Evolutionary conservation across 92 coral and sea anemone genomes (phyloP).

Genomic region (Paragorgia papillata): DNA sequence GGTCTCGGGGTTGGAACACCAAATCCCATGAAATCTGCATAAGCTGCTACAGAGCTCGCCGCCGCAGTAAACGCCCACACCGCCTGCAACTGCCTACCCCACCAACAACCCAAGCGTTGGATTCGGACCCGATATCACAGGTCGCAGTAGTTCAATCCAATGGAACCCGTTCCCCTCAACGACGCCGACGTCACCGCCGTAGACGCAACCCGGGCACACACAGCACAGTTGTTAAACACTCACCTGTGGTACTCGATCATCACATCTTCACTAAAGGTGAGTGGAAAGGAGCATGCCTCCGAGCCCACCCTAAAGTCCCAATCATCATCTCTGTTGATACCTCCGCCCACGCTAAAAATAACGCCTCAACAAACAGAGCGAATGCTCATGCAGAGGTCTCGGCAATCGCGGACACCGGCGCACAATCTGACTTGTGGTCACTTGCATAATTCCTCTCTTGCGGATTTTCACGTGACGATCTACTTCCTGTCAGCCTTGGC

Average conservation of each 20-base stretch:
- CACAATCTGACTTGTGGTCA: constrained; percentile 65
- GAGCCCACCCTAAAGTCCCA: constrained; percentile 62
- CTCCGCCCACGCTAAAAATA: background rate
- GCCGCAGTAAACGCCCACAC: constrained; percentile 41
- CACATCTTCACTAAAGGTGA: constrained; percentile 57
- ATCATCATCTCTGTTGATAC: constrained; percentile 38
- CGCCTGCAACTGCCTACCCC: constrained; percentile 42
- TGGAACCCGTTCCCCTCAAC: background rate
- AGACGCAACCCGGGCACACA: background rate
- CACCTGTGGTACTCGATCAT: constrained; percentile 43
- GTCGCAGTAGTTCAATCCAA: constrained; percentile 31
- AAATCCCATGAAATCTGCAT: constrained; percentile 63
- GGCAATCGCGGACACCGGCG: constrained; percentile 62
- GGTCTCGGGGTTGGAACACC: constrained; percentile 64
- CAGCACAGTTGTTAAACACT: constrained; percentile 10
- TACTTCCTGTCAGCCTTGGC: constrained; percentile 48
- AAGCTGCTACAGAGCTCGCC: constrained; percentile 53
- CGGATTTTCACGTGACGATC: constrained; percentile 57
- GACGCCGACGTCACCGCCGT: background rate
- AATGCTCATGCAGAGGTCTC: constrained; percentile 50
- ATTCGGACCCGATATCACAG: constrained; percentile 54
- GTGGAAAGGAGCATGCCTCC: constrained; percentile 53
- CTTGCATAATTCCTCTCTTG: constrained; percentile 55
- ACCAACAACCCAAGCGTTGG: constrained; percentile 28
- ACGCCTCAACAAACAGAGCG: constrained; percentile 16